Base-by-base conservation (phyloP, 2,888 invertebrate genomes). In the Sthenelais limicola region DNA sequence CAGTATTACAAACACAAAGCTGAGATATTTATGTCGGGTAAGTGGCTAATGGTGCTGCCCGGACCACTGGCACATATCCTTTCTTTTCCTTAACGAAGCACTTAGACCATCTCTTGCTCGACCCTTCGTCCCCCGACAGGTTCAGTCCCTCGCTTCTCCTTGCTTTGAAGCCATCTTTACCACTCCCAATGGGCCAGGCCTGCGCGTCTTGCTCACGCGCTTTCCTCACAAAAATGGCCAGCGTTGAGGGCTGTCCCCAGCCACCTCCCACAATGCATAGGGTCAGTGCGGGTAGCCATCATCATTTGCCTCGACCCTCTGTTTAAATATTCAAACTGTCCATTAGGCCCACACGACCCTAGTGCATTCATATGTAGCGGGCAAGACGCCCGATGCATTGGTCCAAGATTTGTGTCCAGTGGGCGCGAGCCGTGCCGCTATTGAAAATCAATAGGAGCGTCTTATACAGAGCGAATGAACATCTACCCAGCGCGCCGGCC, bases 301-400 rank as follows among this genome's bases (percentile, higher is more conserved):
- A 62, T 62, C 38, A 62, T 62, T 62, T 62, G 62, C 38, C 24
- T 35, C 62, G 62, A 35, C 62, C 62, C 62, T 62, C 62, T 62
- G 62, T 62, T 62, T 15, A 62, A 62, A 62, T 62, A 62, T 62
- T 62, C 62, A 62, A 62, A 62, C 62, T 62, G 38, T 62, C 62
- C 62, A 62, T 62, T 62, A 62, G 62, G 38, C 62, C 38, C 24
- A 9, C 38, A 43, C 38, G 24, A 62, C 62, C 62, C 62, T 62
- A 62, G 62, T 62, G 62, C 62, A 62, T 62, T 62, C 62, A 62
- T 62, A 62, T 62, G 62, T 62, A 62, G 35, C 51, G 38, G 62
- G 38, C 32, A 32, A 12, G 32, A 18, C 33, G 12, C 56, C 56
- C 30, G 32, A 18, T 15, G 15, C 18, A 32, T 21, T 35, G 56